A percentile compares a stretch with the other conserved stretches of the same genome.
These are phyloP conservation scores for Sternotherus odoratus DNA, from an alignment of 2,797 vertebrate genomes.

Conservation along the genomic window DNA sequence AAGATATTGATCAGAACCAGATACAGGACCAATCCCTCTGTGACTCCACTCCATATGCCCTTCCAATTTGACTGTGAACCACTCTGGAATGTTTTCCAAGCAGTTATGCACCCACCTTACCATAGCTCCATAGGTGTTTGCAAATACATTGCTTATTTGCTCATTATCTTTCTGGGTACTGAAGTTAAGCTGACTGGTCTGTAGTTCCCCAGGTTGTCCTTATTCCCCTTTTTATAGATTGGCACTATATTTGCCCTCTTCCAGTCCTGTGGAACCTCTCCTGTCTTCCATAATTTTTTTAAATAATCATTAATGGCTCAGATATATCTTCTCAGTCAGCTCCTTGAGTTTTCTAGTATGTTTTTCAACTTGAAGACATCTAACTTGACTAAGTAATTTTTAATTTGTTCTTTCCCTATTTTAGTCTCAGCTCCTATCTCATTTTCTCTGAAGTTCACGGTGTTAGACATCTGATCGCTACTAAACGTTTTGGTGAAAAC, in stretches of 20 bases:
- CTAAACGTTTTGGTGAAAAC: not conserved
- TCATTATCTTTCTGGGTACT: too few species aligned
- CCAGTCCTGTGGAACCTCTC: not conserved
- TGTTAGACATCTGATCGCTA: not conserved
- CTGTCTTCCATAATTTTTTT: not conserved
- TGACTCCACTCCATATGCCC: too few species aligned
- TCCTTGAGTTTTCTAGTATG: not conserved
- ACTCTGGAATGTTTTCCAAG: too few species aligned
- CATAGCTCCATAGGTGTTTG: too few species aligned
- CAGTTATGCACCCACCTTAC: too few species aligned
- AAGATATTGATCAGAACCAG: too few species aligned
- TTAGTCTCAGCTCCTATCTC: not conserved
- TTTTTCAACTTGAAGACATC: not conserved
- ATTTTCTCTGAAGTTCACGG: not conserved
- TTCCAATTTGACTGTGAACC: too few species aligned
- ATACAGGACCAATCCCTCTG: too few species aligned
- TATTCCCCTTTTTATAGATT: not conserved
- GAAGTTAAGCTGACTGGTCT: too few species aligned
- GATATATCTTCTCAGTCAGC: not conserved
- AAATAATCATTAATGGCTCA: not conserved
- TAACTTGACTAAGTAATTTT: not conserved
- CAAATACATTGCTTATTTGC: too few species aligned
- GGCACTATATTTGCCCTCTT: not conserved
- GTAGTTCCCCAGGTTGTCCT: not conserved
- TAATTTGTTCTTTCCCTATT: not conserved